These are phyloP conservation scores for Scelioninae gen. 1 DNA, from an alignment of 2,888 invertebrate genomes.

Conservation along the genomic window DNA sequence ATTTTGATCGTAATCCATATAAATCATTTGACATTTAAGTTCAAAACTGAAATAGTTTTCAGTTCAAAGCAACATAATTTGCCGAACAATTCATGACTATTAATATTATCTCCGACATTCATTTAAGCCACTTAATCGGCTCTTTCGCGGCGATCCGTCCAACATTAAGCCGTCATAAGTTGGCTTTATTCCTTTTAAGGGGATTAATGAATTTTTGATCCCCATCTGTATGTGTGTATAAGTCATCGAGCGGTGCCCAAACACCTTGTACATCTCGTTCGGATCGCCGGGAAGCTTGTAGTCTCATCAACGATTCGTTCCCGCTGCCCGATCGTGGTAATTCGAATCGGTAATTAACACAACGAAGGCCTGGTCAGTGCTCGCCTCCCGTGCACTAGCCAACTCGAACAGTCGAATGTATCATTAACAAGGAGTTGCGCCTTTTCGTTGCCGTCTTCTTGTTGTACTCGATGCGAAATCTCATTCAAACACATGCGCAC, in stretches of 20 bases:
- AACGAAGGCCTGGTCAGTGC: slow-evolving; percentile 55
- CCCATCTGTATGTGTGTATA: background rate
- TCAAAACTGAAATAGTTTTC: too few relatives aligned
- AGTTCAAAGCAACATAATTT: background rate
- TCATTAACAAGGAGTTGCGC: slow-evolving; percentile 72
- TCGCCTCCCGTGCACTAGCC: slow-evolving; percentile 62
- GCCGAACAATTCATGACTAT: background rate
- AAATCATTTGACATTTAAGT: too few relatives aligned
- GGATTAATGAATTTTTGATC: slow-evolving; percentile 48
- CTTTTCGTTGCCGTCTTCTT: slow-evolving; percentile 59
- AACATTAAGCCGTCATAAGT: slow-evolving; percentile 49
- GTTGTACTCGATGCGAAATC: slow-evolving; percentile 57
- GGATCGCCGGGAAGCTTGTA: slow-evolving; percentile 55
- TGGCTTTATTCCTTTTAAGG: slow-evolving; percentile 35
- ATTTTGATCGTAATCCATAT: too few relatives aligned
- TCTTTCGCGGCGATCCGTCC: slow-evolving; percentile 22
- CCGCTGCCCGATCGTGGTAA: slow-evolving; percentile 69
- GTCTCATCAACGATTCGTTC: slow-evolving; percentile 79
- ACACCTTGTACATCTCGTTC: slow-evolving; percentile 57
- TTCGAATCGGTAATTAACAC: slow-evolving; percentile 73
- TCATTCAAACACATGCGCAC: slow-evolving; percentile 69
- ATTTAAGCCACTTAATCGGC: slow-evolving; percentile 37
- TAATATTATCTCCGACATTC: slow-evolving; percentile 25
- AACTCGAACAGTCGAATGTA: slow-evolving; percentile 69
- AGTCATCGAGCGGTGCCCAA: slow-evolving; percentile 21